Percentiles rank a stretch among this genome's conserved stretches.
Evolutionary conservation across 2,113 vertebrate genomes (phyloP).

Genomic region (Neolamprologus sp.): DNA sequence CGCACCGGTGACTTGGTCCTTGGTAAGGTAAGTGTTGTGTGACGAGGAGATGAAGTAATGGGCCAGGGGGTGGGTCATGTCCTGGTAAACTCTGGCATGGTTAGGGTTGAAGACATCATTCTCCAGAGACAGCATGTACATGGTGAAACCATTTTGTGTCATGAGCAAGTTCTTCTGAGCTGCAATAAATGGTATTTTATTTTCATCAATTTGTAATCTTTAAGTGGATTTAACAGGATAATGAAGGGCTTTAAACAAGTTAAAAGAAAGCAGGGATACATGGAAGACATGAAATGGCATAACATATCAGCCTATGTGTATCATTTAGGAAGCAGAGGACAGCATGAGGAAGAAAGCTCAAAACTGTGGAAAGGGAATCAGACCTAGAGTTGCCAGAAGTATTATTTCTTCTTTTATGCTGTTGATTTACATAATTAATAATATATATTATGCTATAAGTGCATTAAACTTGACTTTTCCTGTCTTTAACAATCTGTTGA

Average conservation of each 20-base stretch:
- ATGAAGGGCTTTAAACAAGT: background rate
- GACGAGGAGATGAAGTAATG: constrained; percentile 97
- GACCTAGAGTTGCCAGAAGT: background rate
- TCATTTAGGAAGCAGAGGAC: background rate
- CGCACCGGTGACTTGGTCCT: constrained; percentile 83
- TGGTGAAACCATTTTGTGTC: constrained; percentile 92
- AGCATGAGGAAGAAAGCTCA: background rate
- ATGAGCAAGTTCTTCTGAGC: constrained; percentile 85
- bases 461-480: background rate
- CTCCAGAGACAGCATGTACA: constrained; percentile 87
- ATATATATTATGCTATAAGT: background rate
- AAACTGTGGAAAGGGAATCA: background rate
- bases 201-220: background rate
- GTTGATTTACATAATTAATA: background rate
- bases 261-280: background rate
- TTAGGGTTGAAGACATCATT: constrained; percentile 81
- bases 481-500: background rate
- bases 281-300: background rate
- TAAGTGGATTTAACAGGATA: background rate
- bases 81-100: constrained; percentile 79
- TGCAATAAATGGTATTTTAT: constrained; percentile 34
- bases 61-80: constrained; percentile 85
- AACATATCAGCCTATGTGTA: background rate
- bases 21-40: constrained; percentile 94
- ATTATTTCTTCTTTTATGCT: background rate